A percentile compares a stretch with the other conserved stretches of the same genome.
Evolutionary conservation across 2,888 invertebrate genomes (phyloP).

Genomic region (Druceiella hillmani): DNA sequence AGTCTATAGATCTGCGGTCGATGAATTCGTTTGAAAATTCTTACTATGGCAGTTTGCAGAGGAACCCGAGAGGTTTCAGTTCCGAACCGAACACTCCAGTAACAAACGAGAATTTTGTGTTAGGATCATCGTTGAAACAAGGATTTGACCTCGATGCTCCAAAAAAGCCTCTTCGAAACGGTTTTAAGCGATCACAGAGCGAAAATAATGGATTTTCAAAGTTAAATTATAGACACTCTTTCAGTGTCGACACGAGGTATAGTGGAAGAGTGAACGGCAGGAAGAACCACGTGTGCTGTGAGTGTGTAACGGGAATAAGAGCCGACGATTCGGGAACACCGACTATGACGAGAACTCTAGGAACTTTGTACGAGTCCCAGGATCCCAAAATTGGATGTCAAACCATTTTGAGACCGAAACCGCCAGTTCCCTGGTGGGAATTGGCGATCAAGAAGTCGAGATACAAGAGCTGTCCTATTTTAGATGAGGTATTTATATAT

Average conservation of each 20-base stretch:
- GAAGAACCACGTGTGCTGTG: conserved; percentile 47
- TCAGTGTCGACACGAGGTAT: conserved; percentile 42
- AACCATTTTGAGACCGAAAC: conserved; percentile 60
- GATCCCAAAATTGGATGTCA: conserved; percentile 66
- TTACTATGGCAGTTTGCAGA: conserved; percentile 40
- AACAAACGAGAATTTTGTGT: conserved; percentile 33
- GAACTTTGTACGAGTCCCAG: conserved; percentile 48
- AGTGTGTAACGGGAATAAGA: conserved; percentile 45
- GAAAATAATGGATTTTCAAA: conserved; percentile 47
- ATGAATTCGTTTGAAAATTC: conserved; percentile 34
- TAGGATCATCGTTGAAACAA: no score
- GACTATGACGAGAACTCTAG: conserved; percentile 45
- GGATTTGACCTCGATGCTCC: conserved; percentile 30
- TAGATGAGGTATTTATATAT: conserved; percentile 55
- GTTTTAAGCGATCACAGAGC: conserved; percentile 44
- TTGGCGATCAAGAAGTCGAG: conserved; percentile 74
- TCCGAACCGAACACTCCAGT: conserved; percentile 49
- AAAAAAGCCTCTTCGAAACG: conserved; percentile 43
- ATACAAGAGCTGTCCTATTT: conserved; percentile 76
- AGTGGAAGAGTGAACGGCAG: conserved; percentile 32
- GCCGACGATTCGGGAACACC: conserved; percentile 38
- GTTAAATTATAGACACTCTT: conserved; percentile 47
- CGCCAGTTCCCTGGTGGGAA: conserved; percentile 85
- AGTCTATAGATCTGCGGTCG: conserved; percentile 43
- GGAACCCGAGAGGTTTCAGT: conserved; percentile 45